Base-by-base conservation (phyloP, 2,888 invertebrate species). In the Leistus spinibarbis region DNA sequence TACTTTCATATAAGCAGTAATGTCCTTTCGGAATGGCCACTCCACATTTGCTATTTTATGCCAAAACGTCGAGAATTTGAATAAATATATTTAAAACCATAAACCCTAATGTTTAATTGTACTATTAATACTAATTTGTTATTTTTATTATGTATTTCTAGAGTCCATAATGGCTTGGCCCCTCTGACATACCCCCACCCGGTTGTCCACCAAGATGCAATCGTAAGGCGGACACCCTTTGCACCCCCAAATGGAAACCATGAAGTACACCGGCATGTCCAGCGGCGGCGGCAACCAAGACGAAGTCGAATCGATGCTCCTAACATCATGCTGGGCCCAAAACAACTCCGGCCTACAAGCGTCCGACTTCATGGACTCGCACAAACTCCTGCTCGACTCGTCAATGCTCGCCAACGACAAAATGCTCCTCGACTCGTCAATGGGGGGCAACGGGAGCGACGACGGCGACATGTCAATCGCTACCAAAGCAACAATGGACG, bases 301-400 rank as follows among this genome's bases (percentile, higher is more conserved):
- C 69, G 90, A 90, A 85, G 90, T 90, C 82, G 93, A 93, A 86
- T 91, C 92, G 83, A 88, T 93, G 80, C 88, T 93, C 84, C 91
- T 91, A 85, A 90, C 91, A 82, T 88, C 90, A 78, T 92, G 92
- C 87, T 93, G 93, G 93, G 90, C 83, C 80, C 88, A 90, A 81
- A 86, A 83, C 79, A 85, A 81, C 82, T 85, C 83, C 82, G 87
- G 81, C 83, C 85, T 82, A 77, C 82, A 84, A 77, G 87, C 86
- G 79, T 87, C 86, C 80, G 88, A 88, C 79, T 86, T 88, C 81
- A 86, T 89, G 77, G 89, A 89, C 78, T 87, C 88, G 23, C 87
- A 88, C 82, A 89, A 89, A 81, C 80, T 89, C 77, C 84, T 89
- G 74, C 82, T 89, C 70, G 89, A 91, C 82, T 89, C 90, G 84